Conservation (phyloP, 2,888 invertebrate species). For the Brachyptera putata region DNA sequence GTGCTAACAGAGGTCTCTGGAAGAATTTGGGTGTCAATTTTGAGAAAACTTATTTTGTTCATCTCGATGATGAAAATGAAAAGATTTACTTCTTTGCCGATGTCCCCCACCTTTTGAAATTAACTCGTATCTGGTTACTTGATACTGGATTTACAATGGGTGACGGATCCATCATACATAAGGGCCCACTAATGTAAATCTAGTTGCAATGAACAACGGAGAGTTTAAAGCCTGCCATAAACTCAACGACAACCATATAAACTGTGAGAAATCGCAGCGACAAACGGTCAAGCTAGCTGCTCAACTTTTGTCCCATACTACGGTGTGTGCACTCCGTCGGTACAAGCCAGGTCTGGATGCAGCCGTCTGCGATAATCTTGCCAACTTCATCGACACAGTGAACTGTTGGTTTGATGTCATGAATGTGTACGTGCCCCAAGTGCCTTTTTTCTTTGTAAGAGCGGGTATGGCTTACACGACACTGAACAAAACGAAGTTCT, state of each 20-base stretch:
- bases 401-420: slow-evolving; percentile 39
- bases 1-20: slow-evolving; percentile 28
- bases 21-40: slow-evolving; percentile 11
- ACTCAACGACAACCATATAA: slow-evolving; percentile 33
- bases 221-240: slow-evolving; percentile 30
- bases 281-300: slow-evolving; percentile 37
- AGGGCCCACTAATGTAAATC: background rate
- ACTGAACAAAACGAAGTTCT: slow-evolving; percentile 32
- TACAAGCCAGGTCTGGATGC: slow-evolving; percentile 31
- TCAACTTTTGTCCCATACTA: slow-evolving; percentile 37
- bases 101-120: slow-evolving; percentile 28
- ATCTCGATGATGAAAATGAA: slow-evolving; percentile 7
- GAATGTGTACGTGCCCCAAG: slow-evolving; percentile 32
- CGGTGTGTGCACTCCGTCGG: slow-evolving; percentile 36
- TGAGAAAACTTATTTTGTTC: slow-evolving; percentile 14
- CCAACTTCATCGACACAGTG: slow-evolving; percentile 35
- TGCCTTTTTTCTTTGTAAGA: slow-evolving; percentile 28
- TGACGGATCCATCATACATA: slow-evolving; percentile 10
- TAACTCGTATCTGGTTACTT: slow-evolving; percentile 24
- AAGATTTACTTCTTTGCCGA: slow-evolving; percentile 25
- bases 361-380: slow-evolving; percentile 26
- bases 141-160: slow-evolving; percentile 25
- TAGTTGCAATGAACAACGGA: slow-evolving; percentile 1
- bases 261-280: slow-evolving; percentile 33
- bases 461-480: slow-evolving; percentile 32